These are phyloP conservation scores for Chaetorhynchus papuensis DNA, from an alignment of 2,113 vertebrate genomes.

Conservation along the genomic window DNA sequence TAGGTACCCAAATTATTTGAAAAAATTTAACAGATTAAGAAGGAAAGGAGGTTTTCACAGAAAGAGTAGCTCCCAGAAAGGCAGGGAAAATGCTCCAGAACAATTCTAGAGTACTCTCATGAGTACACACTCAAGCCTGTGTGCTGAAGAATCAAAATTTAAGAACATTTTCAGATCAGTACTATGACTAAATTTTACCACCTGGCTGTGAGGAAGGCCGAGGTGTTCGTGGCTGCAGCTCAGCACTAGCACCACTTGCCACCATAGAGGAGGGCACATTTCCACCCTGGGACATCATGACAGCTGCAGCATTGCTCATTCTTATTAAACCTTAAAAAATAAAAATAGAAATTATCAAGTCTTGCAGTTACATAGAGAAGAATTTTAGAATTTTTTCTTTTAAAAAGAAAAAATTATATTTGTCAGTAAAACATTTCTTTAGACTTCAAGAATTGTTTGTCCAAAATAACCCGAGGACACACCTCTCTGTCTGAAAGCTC, in stretches of 20 bases:
- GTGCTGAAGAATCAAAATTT: neutral
- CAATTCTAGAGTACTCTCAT: neutral
- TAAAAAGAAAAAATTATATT: neutral
- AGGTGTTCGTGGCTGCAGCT: conserved; percentile 85
- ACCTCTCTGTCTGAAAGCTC: neutral
- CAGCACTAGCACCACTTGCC: conserved; percentile 80
- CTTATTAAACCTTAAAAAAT: conserved; percentile 76
- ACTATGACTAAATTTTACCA: conserved; percentile 49
- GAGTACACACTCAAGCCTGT: neutral
- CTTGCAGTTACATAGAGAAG: neutral
- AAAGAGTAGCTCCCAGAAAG: neutral
- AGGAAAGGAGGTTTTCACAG: neutral
- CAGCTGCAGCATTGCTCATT: conserved; percentile 83
- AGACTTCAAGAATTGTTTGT: neutral
- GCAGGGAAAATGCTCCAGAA: neutral
- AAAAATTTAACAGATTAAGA: neutral
- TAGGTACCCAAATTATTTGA: neutral
- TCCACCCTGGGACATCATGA: conserved; percentile 87
- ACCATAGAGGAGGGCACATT: conserved; percentile 83
- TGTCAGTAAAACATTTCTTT: neutral
- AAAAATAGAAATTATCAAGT: neutral
- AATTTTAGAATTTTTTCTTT: neutral
- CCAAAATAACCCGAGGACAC: neutral
- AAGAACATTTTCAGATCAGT: neutral
- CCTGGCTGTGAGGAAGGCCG: conserved; percentile 89